Conservation (phyloP, 2,888 invertebrate genomes). For the Hartigia nigra region DNA sequence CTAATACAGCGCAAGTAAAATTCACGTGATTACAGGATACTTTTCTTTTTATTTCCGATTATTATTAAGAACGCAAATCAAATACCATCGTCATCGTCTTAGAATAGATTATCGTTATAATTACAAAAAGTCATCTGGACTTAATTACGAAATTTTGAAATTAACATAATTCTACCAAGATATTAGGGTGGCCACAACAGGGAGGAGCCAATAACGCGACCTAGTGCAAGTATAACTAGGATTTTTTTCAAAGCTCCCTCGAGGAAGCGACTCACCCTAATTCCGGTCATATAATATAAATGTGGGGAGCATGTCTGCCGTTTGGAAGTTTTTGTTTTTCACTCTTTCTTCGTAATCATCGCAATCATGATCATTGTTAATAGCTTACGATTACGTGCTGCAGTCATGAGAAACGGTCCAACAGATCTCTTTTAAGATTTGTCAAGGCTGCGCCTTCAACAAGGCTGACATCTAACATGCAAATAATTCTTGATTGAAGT, state of each 20-base stretch:
- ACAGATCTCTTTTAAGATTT: conserved; percentile 21
- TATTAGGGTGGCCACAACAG: neutral
- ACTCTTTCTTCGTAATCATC: conserved; percentile 3
- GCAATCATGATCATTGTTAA: conserved; percentile 4
- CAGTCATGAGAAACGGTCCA: conserved; percentile 23
- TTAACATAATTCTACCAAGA: conserved; percentile 14
- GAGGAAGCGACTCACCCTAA: neutral
- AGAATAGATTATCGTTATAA: conserved; percentile 31
- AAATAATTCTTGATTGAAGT: neutral
- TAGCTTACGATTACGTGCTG: conserved; percentile 24
- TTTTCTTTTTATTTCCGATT: conserved; percentile 29
- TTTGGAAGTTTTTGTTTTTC: conserved; percentile 31
- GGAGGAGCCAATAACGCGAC: neutral
- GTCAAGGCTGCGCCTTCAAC: conserved; percentile 18
- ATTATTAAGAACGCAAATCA: conserved; percentile 38
- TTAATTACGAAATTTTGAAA: conserved; percentile 29
- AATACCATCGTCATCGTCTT: conserved; percentile 29
- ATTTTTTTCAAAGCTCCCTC: neutral
- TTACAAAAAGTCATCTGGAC: conserved; percentile 39
- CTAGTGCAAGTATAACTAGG: neutral
- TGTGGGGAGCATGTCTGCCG: conserved; percentile 19
- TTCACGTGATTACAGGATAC: conserved; percentile 19
- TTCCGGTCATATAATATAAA: conserved; percentile 27
- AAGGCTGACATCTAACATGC: neutral
- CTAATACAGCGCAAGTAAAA: neutral